These are phyloP conservation scores for Ametastegia equiseti DNA, from an alignment of 2,888 invertebrate genomes.

Conservation along the genomic window DNA sequence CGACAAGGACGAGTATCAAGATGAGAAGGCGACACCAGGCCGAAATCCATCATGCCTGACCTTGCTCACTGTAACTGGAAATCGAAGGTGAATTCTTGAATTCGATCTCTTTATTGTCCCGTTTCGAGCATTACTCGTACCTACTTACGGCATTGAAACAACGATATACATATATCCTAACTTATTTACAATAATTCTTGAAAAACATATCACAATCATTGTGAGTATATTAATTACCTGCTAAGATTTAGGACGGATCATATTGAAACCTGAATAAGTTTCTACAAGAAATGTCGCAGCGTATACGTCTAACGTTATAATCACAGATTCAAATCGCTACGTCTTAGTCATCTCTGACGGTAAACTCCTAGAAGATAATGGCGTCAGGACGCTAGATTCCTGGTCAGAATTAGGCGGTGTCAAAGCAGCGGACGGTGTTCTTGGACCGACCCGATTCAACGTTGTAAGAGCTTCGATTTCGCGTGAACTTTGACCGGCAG, in stretches of 20 bases:
- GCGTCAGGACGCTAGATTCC: constrained; percentile 64
- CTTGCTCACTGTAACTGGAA: constrained; percentile 8
- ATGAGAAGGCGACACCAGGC: constrained; percentile 36
- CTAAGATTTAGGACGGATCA: constrained; percentile 14
- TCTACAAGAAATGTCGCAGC: not conserved
- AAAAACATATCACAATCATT: constrained; percentile 19
- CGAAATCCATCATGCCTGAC: constrained; percentile 27
- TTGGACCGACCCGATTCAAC: constrained; percentile 40
- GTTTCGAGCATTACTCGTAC: not conserved
- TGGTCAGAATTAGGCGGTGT: constrained; percentile 70
- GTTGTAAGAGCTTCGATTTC: constrained; percentile 33
- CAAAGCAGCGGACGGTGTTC: constrained; percentile 56
- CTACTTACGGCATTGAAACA: constrained; percentile 15
- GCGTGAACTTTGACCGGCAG: not conserved
- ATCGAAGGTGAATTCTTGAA: constrained; percentile 38
- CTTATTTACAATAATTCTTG: constrained; percentile 9
- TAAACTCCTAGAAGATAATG: constrained; percentile 53
- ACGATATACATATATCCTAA: constrained; percentile 26
- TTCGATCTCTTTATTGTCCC: constrained; percentile 39
- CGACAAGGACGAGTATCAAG: constrained; percentile 19
- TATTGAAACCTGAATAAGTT: constrained; percentile 19
- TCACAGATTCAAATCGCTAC: constrained; percentile 14
- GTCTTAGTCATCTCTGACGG: constrained; percentile 36
- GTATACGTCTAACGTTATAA: constrained; percentile 3
- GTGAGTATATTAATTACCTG: constrained; percentile 22